Conservation (phyloP, 2,113 vertebrate species). For the Odocoileus hemionus region DNA sequence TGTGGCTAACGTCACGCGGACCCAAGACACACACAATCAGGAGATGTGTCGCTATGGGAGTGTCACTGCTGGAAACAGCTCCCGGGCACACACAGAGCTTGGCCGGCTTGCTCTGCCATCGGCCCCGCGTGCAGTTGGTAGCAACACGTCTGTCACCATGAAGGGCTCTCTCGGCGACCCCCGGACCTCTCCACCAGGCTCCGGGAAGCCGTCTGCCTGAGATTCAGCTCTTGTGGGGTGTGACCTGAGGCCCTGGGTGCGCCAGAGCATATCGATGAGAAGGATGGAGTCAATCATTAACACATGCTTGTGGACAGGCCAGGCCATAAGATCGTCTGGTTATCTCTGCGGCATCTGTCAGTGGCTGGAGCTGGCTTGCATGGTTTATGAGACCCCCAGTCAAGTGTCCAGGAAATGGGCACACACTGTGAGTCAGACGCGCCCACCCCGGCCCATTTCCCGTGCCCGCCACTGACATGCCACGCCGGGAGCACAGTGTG, state of each 20-base stretch:
- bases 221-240: accelerated
- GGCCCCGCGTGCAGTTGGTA: accelerated
- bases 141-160: accelerated
- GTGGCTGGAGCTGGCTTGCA: accelerated
- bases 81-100: accelerated
- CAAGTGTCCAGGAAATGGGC: not conserved
- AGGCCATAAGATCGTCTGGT: accelerated
- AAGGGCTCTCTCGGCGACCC: accelerated
- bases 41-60: accelerated
- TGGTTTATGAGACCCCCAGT: accelerated
- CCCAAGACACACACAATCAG: accelerated
- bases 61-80: accelerated
- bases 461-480: accelerated
- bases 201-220: accelerated
- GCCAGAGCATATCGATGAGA: accelerated
- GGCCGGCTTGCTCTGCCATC: accelerated
- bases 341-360: accelerated
- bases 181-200: accelerated
- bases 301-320: not conserved
- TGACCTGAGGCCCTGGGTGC: accelerated
- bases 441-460: not conserved
- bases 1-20: not conserved
- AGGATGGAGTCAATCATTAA: no score
- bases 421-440: accelerated
- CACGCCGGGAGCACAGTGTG: accelerated